phyloP scores from a whole-genome alignment of 2,797 vertebrate species.

The Enteromius viviparus region DNA sequence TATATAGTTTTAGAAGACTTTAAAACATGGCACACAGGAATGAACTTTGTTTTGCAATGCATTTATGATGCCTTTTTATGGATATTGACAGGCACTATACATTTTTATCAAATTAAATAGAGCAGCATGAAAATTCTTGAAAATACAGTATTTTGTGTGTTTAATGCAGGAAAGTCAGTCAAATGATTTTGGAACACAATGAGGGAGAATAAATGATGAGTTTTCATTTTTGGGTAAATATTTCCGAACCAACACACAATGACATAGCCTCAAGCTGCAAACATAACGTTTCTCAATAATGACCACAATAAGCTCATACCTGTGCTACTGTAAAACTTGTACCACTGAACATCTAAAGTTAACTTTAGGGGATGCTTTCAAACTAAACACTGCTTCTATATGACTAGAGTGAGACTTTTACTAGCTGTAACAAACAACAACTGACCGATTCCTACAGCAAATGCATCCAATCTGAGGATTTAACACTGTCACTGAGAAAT shows the following conservation, averaged over 20 bases:
- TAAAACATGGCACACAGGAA: neutral
- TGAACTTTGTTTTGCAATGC: neutral
- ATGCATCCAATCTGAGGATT: constrained; percentile 11
- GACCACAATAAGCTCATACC: neutral
- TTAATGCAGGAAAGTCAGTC: neutral
- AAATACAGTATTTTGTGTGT: neutral
- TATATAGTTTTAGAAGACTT: neutral
- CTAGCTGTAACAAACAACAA: neutral
- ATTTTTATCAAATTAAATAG: neutral
- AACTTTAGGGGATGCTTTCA: neutral
- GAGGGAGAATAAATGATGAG: neutral
- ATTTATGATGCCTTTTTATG: neutral
- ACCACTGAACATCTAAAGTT: neutral
- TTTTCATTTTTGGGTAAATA: constrained; percentile 15
- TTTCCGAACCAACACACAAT: neutral
- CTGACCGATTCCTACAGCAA: neutral
- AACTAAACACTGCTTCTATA: neutral
- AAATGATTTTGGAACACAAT: neutral
- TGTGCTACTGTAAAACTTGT: neutral
- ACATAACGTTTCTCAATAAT: neutral
- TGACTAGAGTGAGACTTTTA: neutral
- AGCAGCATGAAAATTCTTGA: neutral
- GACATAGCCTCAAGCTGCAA: neutral
- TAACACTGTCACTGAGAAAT: constrained; percentile 28
- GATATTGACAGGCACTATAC: neutral